Percentiles rank a stretch among this genome's conserved stretches.
These are phyloP conservation scores for Nyctalus aviator DNA, from an alignment of 2,797 vertebrate species.

Conservation along the genomic window DNA sequence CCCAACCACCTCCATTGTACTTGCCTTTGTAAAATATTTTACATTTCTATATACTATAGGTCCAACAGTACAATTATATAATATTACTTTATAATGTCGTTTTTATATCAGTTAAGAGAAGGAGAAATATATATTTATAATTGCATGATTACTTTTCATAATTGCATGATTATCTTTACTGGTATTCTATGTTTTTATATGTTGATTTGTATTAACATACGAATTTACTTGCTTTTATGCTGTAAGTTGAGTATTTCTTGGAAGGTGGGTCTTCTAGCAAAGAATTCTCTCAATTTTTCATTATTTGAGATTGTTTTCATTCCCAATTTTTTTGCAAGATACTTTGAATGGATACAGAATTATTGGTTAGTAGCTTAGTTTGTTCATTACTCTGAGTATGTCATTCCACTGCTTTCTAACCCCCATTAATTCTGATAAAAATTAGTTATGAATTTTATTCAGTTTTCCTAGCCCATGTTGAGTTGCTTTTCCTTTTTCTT, in stretches of 20 bases:
- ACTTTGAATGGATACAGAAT: neutral
- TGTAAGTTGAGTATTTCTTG: neutral
- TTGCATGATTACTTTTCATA: neutral
- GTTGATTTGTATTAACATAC: neutral
- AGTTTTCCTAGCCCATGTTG: neutral
- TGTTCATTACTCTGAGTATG: neutral
- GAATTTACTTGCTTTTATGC: neutral
- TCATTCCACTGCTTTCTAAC: neutral
- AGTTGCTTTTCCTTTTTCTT: neutral
- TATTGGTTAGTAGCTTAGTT: neutral
- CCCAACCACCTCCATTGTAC: neutral
- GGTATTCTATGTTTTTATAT: neutral
- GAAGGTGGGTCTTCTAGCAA: neutral
- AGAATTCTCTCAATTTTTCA: neutral
- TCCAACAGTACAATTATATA: neutral
- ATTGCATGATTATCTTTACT: neutral
- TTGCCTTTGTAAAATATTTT: neutral
- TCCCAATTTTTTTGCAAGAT: slow-evolving; percentile 9
- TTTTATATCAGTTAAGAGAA: slow-evolving; percentile 23
- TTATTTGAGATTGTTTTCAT: neutral
- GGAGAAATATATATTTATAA: neutral
- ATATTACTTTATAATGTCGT: neutral
- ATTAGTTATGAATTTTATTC: neutral
- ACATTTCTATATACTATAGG: neutral
- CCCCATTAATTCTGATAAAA: neutral